A percentile compares a stretch with the other conserved stretches of the same genome.
Evolutionary conservation across 2,113 vertebrate species (phyloP).

Genomic region (Siniperca knerii): DNA sequence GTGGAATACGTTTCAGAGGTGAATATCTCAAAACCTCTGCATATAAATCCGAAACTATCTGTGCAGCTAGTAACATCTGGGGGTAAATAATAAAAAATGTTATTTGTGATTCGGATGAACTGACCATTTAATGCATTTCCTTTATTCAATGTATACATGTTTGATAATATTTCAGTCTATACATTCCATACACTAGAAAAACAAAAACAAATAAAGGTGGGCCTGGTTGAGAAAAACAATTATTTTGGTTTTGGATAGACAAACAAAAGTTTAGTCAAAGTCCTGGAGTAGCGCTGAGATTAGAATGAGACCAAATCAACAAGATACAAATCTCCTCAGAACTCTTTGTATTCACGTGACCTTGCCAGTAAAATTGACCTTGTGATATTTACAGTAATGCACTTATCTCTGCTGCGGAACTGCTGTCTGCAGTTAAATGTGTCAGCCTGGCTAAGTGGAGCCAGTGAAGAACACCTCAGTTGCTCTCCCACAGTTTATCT

Average conservation of each 20-base stretch:
- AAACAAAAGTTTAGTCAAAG: not conserved
- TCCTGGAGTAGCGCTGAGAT: not conserved
- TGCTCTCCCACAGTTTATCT: constrained; percentile 68
- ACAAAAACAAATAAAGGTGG: not conserved
- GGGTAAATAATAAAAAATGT: not conserved
- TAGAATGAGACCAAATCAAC: not conserved
- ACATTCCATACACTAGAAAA: not conserved
- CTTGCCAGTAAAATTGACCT: constrained; percentile 35
- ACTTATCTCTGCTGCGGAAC: constrained; percentile 28
- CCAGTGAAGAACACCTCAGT: constrained; percentile 47
- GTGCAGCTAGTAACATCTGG: not conserved
- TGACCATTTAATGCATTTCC: not conserved
- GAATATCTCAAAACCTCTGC: not conserved
- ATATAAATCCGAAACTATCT: not conserved
- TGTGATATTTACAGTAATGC: constrained; percentile 52
- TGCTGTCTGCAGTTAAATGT: constrained; percentile 36
- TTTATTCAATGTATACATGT: not conserved
- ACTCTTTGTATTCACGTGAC: constrained; percentile 23
- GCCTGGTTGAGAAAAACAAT: not conserved
- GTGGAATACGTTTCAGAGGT: not conserved
- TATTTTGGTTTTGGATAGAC: not conserved
- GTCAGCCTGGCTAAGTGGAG: constrained; percentile 49
- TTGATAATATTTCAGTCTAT: not conserved
- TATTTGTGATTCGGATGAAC: not conserved
- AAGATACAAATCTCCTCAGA: not conserved